These are phyloP conservation scores for Halocaridina rubra DNA, from an alignment of 2,888 invertebrate genomes.

Conservation along the genomic window DNA sequence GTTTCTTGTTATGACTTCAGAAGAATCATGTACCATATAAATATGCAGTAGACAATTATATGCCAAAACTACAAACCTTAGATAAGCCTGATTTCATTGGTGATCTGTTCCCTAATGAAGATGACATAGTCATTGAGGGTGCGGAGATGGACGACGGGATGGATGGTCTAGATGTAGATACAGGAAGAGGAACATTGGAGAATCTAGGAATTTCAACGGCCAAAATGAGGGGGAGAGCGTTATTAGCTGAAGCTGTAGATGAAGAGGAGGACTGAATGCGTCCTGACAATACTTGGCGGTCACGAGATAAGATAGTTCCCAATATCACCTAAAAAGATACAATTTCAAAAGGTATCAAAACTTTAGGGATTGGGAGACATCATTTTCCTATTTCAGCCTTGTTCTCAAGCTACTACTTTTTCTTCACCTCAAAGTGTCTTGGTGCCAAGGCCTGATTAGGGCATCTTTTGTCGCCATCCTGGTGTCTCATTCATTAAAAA, in stretches of 20 bases:
- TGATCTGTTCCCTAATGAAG: neutral
- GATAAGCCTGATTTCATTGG: neutral
- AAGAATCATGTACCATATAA: too few species aligned
- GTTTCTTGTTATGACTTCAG: too few species aligned
- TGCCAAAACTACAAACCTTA: too few species aligned
- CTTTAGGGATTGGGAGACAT: too few species aligned
- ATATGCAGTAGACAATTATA: too few species aligned
- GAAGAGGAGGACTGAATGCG: slow-evolving; percentile 2
- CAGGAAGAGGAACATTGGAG: slow-evolving; percentile 55
- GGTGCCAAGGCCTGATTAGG: too few species aligned
- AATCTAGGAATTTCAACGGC: slow-evolving; percentile 54
- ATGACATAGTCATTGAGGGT: neutral
- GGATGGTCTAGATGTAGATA: slow-evolving; percentile 3
- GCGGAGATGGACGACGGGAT: slow-evolving; percentile 21
- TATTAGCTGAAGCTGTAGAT: slow-evolving; percentile 20
- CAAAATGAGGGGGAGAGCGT: slow-evolving; percentile 42
- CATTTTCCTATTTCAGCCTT: too few species aligned
- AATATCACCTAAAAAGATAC: slow-evolving; percentile 38
- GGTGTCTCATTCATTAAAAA: too few species aligned
- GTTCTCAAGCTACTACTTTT: too few species aligned
- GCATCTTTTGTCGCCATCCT: too few species aligned
- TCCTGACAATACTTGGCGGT: slow-evolving; percentile 24
- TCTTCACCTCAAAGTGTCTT: too few species aligned
- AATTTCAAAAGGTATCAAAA: too few species aligned
- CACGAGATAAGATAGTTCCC: slow-evolving; percentile 46